A percentile compares a stretch with the other conserved stretches of the same genome.
These are phyloP conservation scores for Macropis europaea DNA, from an alignment of 2,888 invertebrate genomes.

Conservation along the genomic window DNA sequence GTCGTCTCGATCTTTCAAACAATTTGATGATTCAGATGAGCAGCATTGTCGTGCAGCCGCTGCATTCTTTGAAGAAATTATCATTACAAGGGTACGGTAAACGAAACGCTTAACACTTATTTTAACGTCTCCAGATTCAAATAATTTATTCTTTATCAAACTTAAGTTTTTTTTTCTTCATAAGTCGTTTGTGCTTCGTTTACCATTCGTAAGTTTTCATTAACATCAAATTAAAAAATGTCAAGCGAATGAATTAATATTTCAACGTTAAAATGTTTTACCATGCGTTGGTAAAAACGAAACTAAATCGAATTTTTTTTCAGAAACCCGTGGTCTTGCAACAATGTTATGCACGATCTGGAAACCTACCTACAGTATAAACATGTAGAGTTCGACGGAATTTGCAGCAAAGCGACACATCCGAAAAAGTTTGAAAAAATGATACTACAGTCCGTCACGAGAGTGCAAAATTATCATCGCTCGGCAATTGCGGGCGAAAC, in stretches of 20 bases:
- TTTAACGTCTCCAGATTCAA: neutral
- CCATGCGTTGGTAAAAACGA: neutral
- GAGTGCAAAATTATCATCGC: conserved; percentile 11
- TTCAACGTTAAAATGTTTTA: too few relatives aligned
- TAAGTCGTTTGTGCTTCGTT: neutral
- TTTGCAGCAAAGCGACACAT: conserved; percentile 47
- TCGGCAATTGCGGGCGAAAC: conserved; percentile 18
- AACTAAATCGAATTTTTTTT: conserved; percentile 17
- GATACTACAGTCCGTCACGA: conserved; percentile 42
- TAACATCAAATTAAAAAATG: too few relatives aligned
- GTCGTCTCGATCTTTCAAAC: conserved; percentile 71
- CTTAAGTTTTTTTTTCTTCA: neutral
- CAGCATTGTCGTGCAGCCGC: conserved; percentile 41
- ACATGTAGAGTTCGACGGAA: conserved; percentile 48
- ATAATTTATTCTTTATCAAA: neutral
- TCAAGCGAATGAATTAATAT: too few relatives aligned
- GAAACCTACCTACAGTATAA: conserved; percentile 55
- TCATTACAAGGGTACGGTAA: conserved; percentile 65
- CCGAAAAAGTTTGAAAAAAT: conserved; percentile 67
- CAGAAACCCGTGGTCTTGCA: conserved; percentile 75
- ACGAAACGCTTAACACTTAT: neutral
- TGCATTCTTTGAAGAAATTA: conserved; percentile 59
- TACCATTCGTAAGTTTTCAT: neutral
- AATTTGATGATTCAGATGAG: conserved; percentile 71
- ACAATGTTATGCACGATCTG: conserved; percentile 61